Conservation (phyloP, 2,888 invertebrate species). For the Embidobia sp. region DNA sequence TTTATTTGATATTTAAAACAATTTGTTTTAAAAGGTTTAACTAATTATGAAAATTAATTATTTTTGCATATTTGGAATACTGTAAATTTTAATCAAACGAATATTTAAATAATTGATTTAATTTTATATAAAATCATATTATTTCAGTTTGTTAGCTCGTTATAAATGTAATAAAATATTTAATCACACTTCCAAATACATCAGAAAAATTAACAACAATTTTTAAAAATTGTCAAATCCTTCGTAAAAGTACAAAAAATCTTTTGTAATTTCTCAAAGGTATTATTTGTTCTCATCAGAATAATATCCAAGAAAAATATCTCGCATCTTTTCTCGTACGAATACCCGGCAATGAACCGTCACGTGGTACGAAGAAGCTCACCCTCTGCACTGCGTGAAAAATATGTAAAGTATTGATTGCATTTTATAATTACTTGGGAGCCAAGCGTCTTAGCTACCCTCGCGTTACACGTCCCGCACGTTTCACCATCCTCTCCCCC, state of each 20-base stretch:
- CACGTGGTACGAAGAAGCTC: constrained; percentile 68
- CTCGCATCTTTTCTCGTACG: constrained; percentile 63
- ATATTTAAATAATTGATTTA: no score
- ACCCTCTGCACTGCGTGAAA: constrained; percentile 78
- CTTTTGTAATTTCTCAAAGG: constrained; percentile 27
- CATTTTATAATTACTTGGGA: constrained; percentile 82
- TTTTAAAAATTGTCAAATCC: background rate
- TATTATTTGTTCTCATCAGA: constrained; percentile 50
- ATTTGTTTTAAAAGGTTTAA: no score
- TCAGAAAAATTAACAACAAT: no score
- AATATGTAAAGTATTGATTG: constrained; percentile 82
- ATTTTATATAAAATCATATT: no score
- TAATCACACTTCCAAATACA: no score
- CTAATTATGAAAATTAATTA: no score
- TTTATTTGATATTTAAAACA: no score
- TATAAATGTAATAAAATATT: no score
- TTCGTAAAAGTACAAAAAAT: constrained; percentile 26
- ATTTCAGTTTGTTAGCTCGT: no score
- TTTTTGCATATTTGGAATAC: no score
- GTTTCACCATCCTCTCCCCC: constrained; percentile 68
- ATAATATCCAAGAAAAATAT: constrained; percentile 61
- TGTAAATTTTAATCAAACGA: no score
- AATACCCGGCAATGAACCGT: constrained; percentile 64
- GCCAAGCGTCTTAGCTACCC: constrained; percentile 81
- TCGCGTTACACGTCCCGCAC: constrained; percentile 69